Evolutionary conservation across 2,113 vertebrate species (phyloP).

Genomic region (Axis porcinus): DNA sequence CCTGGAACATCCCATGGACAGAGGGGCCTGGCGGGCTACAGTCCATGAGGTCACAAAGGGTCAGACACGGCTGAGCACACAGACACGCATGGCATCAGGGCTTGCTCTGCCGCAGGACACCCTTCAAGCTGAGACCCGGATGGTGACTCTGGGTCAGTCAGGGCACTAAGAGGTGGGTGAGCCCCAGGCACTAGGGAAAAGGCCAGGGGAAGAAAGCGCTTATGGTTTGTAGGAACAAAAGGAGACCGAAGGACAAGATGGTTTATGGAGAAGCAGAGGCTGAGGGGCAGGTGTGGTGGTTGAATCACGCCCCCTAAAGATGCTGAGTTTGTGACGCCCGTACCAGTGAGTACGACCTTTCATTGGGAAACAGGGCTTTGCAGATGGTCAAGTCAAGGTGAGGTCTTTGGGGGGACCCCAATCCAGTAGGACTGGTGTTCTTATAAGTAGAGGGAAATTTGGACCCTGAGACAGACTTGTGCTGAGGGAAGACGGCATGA

Average conservation of each 20-base stretch:
- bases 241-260: fast-evolving
- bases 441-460: background rate
- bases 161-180: background rate
- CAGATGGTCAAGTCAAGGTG: fast-evolving
- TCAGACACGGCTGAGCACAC: too few species aligned
- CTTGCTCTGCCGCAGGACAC: fast-evolving
- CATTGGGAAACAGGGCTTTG: background rate
- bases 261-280: fast-evolving
- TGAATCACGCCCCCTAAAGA: fast-evolving
- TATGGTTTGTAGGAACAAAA: fast-evolving
- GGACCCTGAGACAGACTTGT: background rate
- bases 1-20: background rate
- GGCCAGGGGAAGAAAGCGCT: fast-evolving
- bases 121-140: background rate
- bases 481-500: fast-evolving
- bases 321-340: background rate
- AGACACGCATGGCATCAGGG: fast-evolving
- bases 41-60: fast-evolving
- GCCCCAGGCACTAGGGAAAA: fast-evolving
- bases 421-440: background rate
- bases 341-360: too few species aligned
- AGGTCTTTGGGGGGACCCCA: too few species aligned
- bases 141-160: fast-evolving
- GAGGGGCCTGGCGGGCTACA: background rate
- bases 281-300: fast-evolving